Percentiles rank a stretch among this genome's conserved stretches.
Evolutionary conservation across 2,113 vertebrate genomes (phyloP).

Genomic region (Tachycineta bicolor): DNA sequence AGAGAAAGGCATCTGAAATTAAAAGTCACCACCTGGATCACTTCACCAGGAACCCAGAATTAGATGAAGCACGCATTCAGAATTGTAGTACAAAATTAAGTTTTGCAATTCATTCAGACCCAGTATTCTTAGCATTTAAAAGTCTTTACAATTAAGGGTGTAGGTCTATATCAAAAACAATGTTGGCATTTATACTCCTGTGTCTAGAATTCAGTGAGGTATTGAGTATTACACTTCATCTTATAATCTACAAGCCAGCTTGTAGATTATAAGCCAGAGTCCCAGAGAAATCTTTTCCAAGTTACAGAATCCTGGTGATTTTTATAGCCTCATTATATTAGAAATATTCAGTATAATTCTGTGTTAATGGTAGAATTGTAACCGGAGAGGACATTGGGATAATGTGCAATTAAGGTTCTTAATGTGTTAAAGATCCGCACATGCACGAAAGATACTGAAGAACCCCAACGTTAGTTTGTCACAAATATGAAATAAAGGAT

Average conservation of each 20-base stretch:
- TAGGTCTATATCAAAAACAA: background rate
- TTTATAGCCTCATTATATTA: background rate
- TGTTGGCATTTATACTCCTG: rapidly evolving
- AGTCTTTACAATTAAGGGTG: background rate
- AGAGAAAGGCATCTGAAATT: background rate
- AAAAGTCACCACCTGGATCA: background rate
- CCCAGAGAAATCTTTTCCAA: background rate
- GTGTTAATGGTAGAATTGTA: background rate
- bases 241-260: background rate
- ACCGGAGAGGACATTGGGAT: background rate
- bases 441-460: background rate
- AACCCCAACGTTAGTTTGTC: background rate
- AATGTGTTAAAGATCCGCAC: background rate
- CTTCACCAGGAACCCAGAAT: background rate
- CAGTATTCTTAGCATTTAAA: background rate
- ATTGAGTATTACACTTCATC: background rate
- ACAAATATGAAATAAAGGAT: background rate
- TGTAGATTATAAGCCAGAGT: too few species aligned
- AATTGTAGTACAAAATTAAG: background rate
- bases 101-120: background rate
- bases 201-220: background rate
- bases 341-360: background rate
- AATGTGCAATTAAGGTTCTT: background rate
- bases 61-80: background rate
- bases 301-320: background rate